Conservation (phyloP, 2,797 vertebrate genomes). For the Rhynchonycteris naso region DNA sequence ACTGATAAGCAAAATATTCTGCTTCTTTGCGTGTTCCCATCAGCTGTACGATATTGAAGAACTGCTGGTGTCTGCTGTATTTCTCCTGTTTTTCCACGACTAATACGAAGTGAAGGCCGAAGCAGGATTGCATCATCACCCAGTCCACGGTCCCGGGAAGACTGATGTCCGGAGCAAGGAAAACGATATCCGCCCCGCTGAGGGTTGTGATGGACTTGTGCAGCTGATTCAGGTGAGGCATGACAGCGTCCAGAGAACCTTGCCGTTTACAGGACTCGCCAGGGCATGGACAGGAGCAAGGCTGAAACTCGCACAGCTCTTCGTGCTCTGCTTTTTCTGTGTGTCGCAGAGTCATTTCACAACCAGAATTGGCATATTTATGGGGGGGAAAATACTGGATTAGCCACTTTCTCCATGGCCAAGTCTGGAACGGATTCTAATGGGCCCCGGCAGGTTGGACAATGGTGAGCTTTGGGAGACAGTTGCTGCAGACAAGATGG, state of each 20-base stretch:
- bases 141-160: constrained; percentile 98
- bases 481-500: constrained; percentile 99
- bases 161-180: constrained; percentile 98
- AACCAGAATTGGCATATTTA: constrained; percentile 97
- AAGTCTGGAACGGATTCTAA: constrained; percentile 98
- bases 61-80: constrained; percentile 95
- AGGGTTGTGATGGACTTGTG: constrained; percentile 98
- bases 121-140: constrained; percentile 99
- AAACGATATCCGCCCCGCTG: constrained; percentile 98
- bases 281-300: constrained; percentile 97
- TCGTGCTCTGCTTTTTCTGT: constrained; percentile 98
- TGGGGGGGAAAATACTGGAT: constrained; percentile 98
- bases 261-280: constrained; percentile 99
- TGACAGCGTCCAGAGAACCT: constrained; percentile 96
- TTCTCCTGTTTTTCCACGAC: constrained; percentile 96
- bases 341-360: constrained; percentile 95
- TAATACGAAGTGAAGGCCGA: constrained; percentile 97
- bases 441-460: constrained; percentile 97
- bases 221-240: constrained; percentile 98
- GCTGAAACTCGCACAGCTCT: constrained; percentile 98
- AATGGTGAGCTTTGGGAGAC: constrained; percentile 98
- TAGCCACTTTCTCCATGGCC: constrained; percentile 99
- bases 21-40: constrained; percentile 96
- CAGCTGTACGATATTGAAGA: constrained; percentile 96
- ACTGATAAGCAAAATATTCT: constrained; percentile 94